Evolutionary conservation across 2,888 invertebrate species (phyloP).

Genomic region (Stenchaetothrips biformis): DNA sequence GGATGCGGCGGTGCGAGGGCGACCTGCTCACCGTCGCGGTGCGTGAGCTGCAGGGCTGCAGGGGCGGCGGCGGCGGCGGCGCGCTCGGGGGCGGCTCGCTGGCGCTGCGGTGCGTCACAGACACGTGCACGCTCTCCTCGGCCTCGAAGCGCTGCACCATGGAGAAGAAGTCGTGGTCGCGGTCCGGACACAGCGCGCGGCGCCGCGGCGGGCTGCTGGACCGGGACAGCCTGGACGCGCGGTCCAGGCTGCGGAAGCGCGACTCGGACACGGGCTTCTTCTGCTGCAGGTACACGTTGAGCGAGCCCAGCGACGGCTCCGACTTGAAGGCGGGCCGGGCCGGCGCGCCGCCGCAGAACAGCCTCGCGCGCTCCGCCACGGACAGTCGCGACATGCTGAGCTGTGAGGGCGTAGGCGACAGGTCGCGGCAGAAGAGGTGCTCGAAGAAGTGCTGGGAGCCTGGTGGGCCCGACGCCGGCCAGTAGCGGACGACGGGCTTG

Average conservation of each 20-base stretch:
- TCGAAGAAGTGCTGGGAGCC: slow-evolving; percentile 13
- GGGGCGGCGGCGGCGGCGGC: neutral
- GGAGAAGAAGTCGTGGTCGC: slow-evolving; percentile 6
- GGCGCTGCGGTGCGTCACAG: slow-evolving; percentile 52
- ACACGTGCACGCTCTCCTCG: slow-evolving; percentile 44
- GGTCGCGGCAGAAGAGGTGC: neutral
- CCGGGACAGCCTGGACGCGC: slow-evolving; percentile 43
- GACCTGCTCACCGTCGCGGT: neutral
- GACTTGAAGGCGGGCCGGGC: slow-evolving; percentile 43
- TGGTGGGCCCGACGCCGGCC: neutral
- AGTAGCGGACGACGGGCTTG: neutral
- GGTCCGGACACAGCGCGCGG: neutral
- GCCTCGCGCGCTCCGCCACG: neutral
- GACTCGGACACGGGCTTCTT: slow-evolving; percentile 68
- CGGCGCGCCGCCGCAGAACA: neutral
- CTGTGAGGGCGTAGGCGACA: neutral
- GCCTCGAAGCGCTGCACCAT: slow-evolving; percentile 39
- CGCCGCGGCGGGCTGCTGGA: slow-evolving; percentile 51
- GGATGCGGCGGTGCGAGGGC: slow-evolving; percentile 13
- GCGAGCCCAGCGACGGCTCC: slow-evolving; percentile 54
- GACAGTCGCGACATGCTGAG: neutral
- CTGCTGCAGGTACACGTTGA: slow-evolving; percentile 62
- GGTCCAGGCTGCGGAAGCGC: slow-evolving; percentile 64
- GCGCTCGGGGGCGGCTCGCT: slow-evolving; percentile 49
- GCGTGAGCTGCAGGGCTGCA: neutral